phyloP scores from a whole-genome alignment of 2,888 invertebrate species.

The Stenolophus ochropezus region DNA sequence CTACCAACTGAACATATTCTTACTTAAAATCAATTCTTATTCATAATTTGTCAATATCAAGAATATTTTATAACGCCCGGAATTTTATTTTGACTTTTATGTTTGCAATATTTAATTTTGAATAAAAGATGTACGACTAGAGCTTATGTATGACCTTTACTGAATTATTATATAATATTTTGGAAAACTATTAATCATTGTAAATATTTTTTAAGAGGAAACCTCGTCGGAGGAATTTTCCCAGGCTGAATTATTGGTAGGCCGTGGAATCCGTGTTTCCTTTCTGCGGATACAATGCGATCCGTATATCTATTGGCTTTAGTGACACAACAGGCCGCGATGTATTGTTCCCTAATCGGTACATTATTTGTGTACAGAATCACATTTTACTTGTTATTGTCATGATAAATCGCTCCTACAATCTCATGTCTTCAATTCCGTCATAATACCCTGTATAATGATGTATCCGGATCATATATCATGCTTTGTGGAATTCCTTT shows the following conservation, averaged over 20 bases:
- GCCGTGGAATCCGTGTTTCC: slow-evolving; percentile 4
- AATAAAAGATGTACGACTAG: too few relatives aligned
- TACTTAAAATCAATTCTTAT: too few relatives aligned
- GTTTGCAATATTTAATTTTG: too few relatives aligned
- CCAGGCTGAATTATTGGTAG: not conserved
- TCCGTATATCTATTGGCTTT: slow-evolving; percentile 37
- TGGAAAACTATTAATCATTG: not conserved
- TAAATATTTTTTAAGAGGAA: too few relatives aligned
- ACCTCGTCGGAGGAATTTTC: not conserved
- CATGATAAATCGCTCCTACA: slow-evolving; percentile 2
- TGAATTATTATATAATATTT: too few relatives aligned
- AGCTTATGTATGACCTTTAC: too few relatives aligned
- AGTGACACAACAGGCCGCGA: slow-evolving; percentile 23
- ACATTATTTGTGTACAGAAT: slow-evolving; percentile 40
- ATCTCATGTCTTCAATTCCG: slow-evolving; percentile 16
- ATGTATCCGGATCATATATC: slow-evolving; percentile 5
- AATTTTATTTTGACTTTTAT: too few relatives aligned
- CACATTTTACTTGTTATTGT: slow-evolving; percentile 36
- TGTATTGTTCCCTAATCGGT: slow-evolving; percentile 45
- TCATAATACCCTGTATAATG: slow-evolving; percentile 10
- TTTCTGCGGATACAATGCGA: slow-evolving; percentile 34
- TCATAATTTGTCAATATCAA: too few relatives aligned
- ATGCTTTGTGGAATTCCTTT: slow-evolving; percentile 5
- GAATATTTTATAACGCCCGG: too few relatives aligned
- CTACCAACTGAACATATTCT: too few relatives aligned